Base-by-base conservation (phyloP, 2,113 vertebrate genomes). In the Rhinogobius similis region DNA sequence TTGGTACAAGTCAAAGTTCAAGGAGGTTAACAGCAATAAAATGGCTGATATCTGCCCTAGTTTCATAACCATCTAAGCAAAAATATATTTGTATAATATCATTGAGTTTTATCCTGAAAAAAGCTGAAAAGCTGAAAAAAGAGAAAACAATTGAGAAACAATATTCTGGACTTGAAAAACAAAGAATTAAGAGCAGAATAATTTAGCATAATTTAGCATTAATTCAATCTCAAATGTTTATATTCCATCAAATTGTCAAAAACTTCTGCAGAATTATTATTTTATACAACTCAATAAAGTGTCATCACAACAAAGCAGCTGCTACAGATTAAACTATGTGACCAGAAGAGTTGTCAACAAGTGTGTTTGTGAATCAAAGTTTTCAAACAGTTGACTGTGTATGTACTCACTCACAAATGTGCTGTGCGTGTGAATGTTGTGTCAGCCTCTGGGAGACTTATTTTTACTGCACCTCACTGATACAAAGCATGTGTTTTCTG, bases 401-500 rank as follows among this genome's bases (percentile, higher is more conserved):
- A 50, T 21, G 61, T 16, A 38, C 61, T 11, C 23, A 12, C n/a
- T 63, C 38, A 14, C 38, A 39, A 39, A 21, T 41, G 61, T 63
- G 62, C 11, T 43, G 21, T 63, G 21, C 59, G 41, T 24, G 44
- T 50, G 29, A 59, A 32, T 32, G 52, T 32, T 66, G 70, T 67
- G 58, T 70, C 71, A 67, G 78, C 62, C 78, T 82, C 70, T n/a
- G 36, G 78, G 70, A 72, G 64, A 67, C 41, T 62, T 64, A 26
- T 62, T 78, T 84, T 82, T 82, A 71, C 48, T 72, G 76, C 29
- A 3, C 61, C 56, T 20, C 16, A 14, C 66, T 72, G 76, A 87
- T 84, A 75, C 21, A 16, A 84, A 85, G 76, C 78, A 89, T 81
- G 78, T 88, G 83, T 83, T 83, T 50, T 59, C 66, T 2, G 44